phyloP scores from a whole-genome alignment of 2,113 vertebrate genomes.

The Sorex fumeus region DNA sequence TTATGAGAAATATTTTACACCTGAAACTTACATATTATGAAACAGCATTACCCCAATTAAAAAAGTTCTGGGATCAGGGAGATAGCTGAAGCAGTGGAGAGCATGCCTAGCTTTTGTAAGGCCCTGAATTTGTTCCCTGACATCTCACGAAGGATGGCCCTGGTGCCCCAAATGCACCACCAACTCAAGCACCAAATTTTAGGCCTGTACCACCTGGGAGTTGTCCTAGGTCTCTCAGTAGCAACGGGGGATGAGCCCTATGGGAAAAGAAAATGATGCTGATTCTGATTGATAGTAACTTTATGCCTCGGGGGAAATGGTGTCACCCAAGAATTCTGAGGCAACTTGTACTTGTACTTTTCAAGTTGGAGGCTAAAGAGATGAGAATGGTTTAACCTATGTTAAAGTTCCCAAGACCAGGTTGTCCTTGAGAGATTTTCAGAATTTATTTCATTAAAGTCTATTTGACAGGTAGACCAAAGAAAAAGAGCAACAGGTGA shows the following conservation, averaged over 20 bases:
- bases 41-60: background rate
- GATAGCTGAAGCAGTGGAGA: too few species aligned
- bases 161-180: too few species aligned
- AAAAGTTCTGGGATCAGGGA: background rate
- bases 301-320: background rate
- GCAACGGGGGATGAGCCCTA: too few species aligned
- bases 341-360: background rate
- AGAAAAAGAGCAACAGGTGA: slow-evolving; percentile 2
- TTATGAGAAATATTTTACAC: background rate
- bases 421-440: slow-evolving; percentile 22
- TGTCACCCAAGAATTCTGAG: background rate
- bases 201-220: too few species aligned
- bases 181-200: too few species aligned
- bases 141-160: too few species aligned
- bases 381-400: too few species aligned
- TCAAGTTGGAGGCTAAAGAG: background rate
- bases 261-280: background rate
- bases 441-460: slow-evolving; percentile 43
- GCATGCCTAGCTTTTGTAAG: too few species aligned
- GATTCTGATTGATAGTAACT: background rate
- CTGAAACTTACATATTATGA: too few species aligned
- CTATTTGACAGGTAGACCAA: slow-evolving; percentile 9
- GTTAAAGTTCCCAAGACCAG: background rate
- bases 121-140: too few species aligned
- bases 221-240: too few species aligned